These are phyloP conservation scores for Athalia rosae DNA, from an alignment of 2,888 invertebrate genomes.

Conservation along the genomic window DNA sequence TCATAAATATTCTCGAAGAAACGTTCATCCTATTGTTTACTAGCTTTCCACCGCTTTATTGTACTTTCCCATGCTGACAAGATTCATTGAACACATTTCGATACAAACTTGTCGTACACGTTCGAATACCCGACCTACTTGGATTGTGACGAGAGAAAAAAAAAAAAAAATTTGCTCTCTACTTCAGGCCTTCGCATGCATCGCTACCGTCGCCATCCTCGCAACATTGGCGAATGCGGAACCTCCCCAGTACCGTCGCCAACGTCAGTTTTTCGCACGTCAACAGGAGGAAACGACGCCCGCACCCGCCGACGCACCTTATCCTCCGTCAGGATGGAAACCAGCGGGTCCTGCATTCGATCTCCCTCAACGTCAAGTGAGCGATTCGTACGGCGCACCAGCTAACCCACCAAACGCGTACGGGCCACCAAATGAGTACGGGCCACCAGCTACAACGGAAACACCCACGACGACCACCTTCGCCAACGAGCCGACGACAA, in stretches of 20 bases:
- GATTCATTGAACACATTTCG: background rate
- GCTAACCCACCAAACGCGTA: slow-evolving; percentile 35
- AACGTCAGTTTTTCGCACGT: slow-evolving; percentile 44
- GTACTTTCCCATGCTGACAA: slow-evolving; percentile 1
- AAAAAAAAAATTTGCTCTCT: background rate
- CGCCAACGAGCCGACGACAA: slow-evolving; percentile 41
- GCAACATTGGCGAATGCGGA: slow-evolving; percentile 30
- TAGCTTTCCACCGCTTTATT: slow-evolving; percentile 1
- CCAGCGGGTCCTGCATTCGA: slow-evolving; percentile 44
- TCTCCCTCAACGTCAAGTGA: slow-evolving; percentile 42
- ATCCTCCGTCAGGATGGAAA: slow-evolving; percentile 46
- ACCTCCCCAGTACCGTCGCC: slow-evolving; percentile 37
- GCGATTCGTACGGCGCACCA: slow-evolving; percentile 38
- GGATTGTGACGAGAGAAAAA: background rate
- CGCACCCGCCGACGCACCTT: slow-evolving; percentile 38
- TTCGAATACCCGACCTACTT: background rate
- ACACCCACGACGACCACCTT: slow-evolving; percentile 25
- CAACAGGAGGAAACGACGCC: slow-evolving; percentile 45
- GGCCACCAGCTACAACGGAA: slow-evolving; percentile 40
- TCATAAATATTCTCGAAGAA: slow-evolving; percentile 11
- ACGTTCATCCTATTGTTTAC: background rate
- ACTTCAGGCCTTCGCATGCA: slow-evolving; percentile 27
- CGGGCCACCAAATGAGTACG: slow-evolving; percentile 37
- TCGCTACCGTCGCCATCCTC: slow-evolving; percentile 2
- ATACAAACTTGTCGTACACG: background rate